Conservation (phyloP, 2,113 vertebrate species). For the Coturnix japonica region DNA sequence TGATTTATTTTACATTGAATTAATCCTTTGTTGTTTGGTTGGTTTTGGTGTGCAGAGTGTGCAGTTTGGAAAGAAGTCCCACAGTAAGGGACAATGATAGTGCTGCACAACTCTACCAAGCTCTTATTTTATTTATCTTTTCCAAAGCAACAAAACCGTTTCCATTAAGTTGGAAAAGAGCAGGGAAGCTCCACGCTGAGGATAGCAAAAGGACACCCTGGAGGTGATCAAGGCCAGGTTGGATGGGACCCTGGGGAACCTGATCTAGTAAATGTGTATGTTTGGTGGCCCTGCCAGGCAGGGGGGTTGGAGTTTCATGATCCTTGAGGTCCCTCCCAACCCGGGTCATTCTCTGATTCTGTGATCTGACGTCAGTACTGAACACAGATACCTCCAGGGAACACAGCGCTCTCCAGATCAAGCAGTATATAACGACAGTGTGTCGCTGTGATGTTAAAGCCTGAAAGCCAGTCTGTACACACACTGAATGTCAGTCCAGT, state of each 20-base stretch:
- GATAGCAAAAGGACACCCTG: not conserved
- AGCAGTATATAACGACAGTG: not conserved
- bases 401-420: not conserved
- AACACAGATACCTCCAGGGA: not conserved
- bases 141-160: not conserved
- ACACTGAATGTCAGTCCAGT: not conserved
- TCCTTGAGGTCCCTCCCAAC: no score
- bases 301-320: no score
- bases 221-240: no score
- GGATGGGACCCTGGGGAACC: no score
- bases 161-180: not conserved
- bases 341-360: no score
- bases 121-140: not conserved
- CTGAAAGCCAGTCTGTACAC: not conserved
- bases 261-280: no score
- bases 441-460: not conserved
- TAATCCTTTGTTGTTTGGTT: not conserved
- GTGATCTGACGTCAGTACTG: not conserved
- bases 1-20: not conserved
- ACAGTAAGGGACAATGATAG: not conserved
- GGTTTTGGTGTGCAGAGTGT: no score
- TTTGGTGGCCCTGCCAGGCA: no score
- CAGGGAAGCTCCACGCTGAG: not conserved
- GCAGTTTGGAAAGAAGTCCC: not conserved
- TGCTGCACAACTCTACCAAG: not conserved